phyloP scores from a whole-genome alignment of 2,797 vertebrate species.

The Poecilia velifera region DNA sequence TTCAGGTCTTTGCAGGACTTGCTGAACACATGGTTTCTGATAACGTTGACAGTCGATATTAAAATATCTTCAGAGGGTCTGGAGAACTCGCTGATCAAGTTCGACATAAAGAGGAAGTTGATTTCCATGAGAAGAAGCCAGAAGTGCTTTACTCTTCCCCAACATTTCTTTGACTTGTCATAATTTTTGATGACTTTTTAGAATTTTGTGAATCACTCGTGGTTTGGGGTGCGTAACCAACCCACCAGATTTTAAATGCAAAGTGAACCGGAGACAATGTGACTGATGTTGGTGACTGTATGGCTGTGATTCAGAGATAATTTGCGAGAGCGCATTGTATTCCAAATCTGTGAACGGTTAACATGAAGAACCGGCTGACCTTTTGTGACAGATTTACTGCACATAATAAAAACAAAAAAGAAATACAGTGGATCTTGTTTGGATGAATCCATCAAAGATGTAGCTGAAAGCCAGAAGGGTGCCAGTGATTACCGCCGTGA shows the following conservation, averaged over 20 bases:
- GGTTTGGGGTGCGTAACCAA: neutral
- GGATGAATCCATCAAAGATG: conserved; percentile 14
- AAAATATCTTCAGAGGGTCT: neutral
- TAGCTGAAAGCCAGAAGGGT: conserved; percentile 13
- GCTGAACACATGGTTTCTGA: neutral
- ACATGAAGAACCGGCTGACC: neutral
- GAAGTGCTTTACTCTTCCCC: neutral
- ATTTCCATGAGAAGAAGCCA: neutral
- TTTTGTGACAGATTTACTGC: neutral
- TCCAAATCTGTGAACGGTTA: neutral
- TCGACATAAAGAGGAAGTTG: neutral
- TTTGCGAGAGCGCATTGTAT: neutral
- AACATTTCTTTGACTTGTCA: neutral
- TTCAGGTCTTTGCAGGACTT: neutral
- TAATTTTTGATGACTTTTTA: neutral
- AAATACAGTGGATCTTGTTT: neutral
- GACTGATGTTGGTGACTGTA: neutral
- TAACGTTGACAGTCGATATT: neutral
- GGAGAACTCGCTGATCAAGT: neutral
- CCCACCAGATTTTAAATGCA: neutral
- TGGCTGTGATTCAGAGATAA: neutral
- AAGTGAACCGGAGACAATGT: neutral
- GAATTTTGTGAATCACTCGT: neutral
- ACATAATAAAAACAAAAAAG: neutral
- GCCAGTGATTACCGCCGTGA: conserved; percentile 7